Evolutionary conservation across 2,888 invertebrate species (phyloP).

Genomic region (Polia nebulosa): DNA sequence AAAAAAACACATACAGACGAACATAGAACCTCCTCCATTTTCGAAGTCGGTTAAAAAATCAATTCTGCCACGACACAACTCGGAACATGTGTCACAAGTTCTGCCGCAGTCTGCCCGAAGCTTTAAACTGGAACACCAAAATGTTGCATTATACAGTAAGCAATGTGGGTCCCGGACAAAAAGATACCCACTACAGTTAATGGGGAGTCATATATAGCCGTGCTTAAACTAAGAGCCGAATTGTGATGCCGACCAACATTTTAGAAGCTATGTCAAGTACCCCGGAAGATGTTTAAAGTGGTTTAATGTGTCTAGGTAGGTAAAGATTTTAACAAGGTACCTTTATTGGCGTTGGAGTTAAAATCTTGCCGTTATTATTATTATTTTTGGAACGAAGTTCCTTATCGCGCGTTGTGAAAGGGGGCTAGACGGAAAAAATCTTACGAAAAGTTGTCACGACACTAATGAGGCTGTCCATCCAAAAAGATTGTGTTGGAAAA

Average conservation of each 20-base stretch:
- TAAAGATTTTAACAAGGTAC: not conserved
- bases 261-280: slow-evolving; percentile 59
- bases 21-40: too few species aligned
- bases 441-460: too few species aligned
- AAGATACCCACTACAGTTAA: slow-evolving; percentile 77
- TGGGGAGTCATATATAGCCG: slow-evolving; percentile 76
- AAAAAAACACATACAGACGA: too few species aligned
- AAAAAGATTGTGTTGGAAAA: too few species aligned
- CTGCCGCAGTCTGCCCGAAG: slow-evolving; percentile 16
- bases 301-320: not conserved
- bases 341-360: too few species aligned
- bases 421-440: too few species aligned
- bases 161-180: slow-evolving; percentile 75
- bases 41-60: too few species aligned
- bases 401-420: too few species aligned
- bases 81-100: not conserved
- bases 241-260: slow-evolving; percentile 68
- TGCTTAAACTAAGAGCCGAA: slow-evolving; percentile 77
- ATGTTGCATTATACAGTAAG: slow-evolving; percentile 75
- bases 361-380: too few species aligned
- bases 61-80: not conserved
- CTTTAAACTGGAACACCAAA: slow-evolving; percentile 71
- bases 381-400: too few species aligned
- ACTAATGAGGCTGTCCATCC: too few species aligned
- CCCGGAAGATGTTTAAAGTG: slow-evolving; percentile 39